Evolutionary conservation across 2,888 invertebrate species (phyloP).

Genomic region (Crioceris asparagi): DNA sequence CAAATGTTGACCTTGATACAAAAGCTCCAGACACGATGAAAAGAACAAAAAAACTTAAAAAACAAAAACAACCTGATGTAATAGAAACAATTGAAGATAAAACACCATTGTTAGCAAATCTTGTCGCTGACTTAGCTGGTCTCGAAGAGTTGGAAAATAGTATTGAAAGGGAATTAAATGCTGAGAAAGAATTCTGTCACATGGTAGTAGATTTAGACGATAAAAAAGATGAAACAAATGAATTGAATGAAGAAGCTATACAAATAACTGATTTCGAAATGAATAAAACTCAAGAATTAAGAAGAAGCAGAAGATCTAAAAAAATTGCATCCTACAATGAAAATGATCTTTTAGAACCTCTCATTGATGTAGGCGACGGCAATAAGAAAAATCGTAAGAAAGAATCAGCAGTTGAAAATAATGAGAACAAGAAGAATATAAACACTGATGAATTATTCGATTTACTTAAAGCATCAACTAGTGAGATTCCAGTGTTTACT

Average conservation of each 20-base stretch:
- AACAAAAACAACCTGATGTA: background rate
- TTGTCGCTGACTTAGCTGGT: constrained; percentile 15
- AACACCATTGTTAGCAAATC: constrained; percentile 11
- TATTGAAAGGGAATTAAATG: constrained; percentile 16
- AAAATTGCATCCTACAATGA: constrained; percentile 30
- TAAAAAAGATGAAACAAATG: constrained; percentile 5
- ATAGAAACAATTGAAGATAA: constrained; percentile 5
- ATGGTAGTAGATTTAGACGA: no score
- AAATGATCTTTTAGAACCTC: constrained; percentile 24
- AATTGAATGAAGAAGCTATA: constrained; percentile 4
- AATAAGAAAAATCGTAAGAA: constrained; percentile 16
- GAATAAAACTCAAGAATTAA: constrained; percentile 18
- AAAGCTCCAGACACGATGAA: background rate
- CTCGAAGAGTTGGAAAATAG: constrained; percentile 18
- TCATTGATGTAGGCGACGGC: constrained; percentile 7
- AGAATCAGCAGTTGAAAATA: constrained; percentile 9
- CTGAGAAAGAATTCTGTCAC: constrained; percentile 9
- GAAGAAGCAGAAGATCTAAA: constrained; percentile 25
- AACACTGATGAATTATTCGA: constrained; percentile 28
- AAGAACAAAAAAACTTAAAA: constrained; percentile 6
- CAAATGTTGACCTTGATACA: background rate
- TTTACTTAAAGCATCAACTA: constrained; percentile 24
- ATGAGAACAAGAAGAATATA: constrained; percentile 20
- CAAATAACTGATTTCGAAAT: constrained; percentile 6
- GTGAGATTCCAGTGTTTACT: constrained; percentile 17